These are phyloP conservation scores for Phalanger gymnotis DNA, from an alignment of 2,797 vertebrate genomes.

Conservation along the genomic window DNA sequence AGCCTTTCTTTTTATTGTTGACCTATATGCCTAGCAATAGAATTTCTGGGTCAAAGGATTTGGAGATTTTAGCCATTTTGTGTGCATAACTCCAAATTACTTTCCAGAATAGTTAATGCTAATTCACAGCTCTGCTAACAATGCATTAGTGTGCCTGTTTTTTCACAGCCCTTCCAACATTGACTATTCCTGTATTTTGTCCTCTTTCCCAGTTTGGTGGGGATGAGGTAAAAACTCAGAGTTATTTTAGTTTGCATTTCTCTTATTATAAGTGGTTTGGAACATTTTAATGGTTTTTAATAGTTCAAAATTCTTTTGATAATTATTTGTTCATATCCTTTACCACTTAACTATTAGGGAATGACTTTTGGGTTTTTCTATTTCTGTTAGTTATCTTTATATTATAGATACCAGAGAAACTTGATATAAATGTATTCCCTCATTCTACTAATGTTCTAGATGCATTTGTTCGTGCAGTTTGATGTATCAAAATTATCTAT, in stretches of 20 bases:
- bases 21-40: not conserved
- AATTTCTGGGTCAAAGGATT: not conserved
- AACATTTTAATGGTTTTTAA: not conserved
- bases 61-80: not conserved
- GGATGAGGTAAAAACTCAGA: not conserved
- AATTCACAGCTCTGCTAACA: not conserved
- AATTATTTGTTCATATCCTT: not conserved
- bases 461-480: not conserved
- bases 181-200: not conserved
- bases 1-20: not conserved
- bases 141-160: not conserved
- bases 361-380: not conserved
- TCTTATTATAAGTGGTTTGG: not conserved
- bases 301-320: not conserved
- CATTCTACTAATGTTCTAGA: not conserved
- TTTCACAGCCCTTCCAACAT: not conserved
- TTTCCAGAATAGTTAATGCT: not conserved
- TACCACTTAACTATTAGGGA: not conserved
- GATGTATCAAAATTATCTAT: not conserved
- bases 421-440: no score
- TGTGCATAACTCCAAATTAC: not conserved
- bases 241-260: not conserved
- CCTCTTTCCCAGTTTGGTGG: not conserved
- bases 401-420: not conserved
- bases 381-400: not conserved